A percentile compares a stretch with the other conserved stretches of the same genome.
These are phyloP conservation scores for Typhlichthys eigenmanni DNA, from an alignment of 2,797 vertebrate genomes.

Conservation along the genomic window DNA sequence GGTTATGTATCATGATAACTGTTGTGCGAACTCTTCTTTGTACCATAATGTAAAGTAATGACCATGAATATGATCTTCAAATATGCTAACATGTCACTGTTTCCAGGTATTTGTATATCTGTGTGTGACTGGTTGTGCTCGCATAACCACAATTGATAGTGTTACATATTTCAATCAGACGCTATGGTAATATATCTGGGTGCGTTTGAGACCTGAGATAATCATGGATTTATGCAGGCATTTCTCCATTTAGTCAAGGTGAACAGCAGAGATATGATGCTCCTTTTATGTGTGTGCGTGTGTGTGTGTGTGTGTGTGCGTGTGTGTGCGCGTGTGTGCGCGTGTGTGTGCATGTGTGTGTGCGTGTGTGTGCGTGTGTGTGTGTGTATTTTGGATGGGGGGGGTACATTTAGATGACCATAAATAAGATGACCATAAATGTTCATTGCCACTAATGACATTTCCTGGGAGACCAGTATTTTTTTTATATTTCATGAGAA, in stretches of 20 bases:
- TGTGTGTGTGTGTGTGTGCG: not conserved
- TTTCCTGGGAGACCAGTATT: too few relatives aligned
- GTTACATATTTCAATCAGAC: slow-evolving; percentile 64
- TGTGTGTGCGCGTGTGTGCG: not conserved
- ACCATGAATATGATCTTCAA: not conserved
- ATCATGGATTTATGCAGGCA: slow-evolving; percentile 71
- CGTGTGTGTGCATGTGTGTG: not conserved
- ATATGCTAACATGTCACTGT: slow-evolving; percentile 2
- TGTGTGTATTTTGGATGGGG: not conserved
- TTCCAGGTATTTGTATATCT: not conserved
- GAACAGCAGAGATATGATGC: slow-evolving; percentile 64
- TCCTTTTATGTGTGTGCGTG: slow-evolving; percentile 5
- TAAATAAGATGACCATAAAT: too few relatives aligned
- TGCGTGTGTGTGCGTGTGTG: slow-evolving; percentile 5
- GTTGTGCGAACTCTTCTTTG: too few relatives aligned
- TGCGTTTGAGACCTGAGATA: slow-evolving; percentile 68
- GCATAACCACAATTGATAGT: slow-evolving; percentile 39
- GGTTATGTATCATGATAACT: too few relatives aligned
- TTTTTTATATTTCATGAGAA: too few relatives aligned
- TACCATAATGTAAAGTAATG: not conserved
- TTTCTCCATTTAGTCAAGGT: slow-evolving; percentile 68
- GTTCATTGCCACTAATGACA: too few relatives aligned
- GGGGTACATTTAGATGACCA: too few relatives aligned
- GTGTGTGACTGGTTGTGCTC: slow-evolving; percentile 4
- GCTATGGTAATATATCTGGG: slow-evolving; percentile 55